Base-by-base conservation (phyloP, 2,797 vertebrate genomes). In the Dryobates pubescens region DNA sequence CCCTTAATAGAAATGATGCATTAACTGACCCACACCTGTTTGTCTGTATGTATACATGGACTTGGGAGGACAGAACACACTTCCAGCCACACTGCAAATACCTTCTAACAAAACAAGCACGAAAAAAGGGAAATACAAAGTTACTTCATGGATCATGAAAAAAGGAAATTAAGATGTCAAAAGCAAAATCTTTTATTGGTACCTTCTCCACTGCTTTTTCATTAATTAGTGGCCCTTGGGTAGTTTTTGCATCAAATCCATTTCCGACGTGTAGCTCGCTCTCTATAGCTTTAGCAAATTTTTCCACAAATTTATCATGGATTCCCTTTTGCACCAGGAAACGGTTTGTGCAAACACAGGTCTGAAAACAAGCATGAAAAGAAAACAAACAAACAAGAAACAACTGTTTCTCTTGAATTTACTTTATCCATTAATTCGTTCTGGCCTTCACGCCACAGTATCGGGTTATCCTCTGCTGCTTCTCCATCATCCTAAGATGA, bases 221-320 rank as follows among this genome's bases (percentile, higher is more conserved):
- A 73, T 99, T 99, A 97, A 99, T 99, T 38, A 99, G 97, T 0
- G 99, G 99, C 6, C 99, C 99, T 92, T 99, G 99, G 3, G 99
- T 99, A 71, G 98, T 99, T 79, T 92, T 95, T 38, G 98, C 98
- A 54, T 99, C 98, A 15, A 98, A 98, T 61, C 99, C 99, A 64
- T 98, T 98, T 30, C 99, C 99, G 7, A 99, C 62, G 0, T 32
- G 98, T 27, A 99, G 97, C 88, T 98, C 98, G 4, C 89, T 92
- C 65, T 98, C 97, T 97, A 99, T 99, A 15, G 98, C 98, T 78
- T 95, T 94, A 9, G 98, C 97, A 94, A 99, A 96, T 75, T 98
- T 98, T 69, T 98, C 98, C 87, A 99, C 82, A 91, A 99, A 99
- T 80, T 62, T 82, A 24, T 99, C 98, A 6, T 99, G 98, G 92